A percentile compares a stretch with the other conserved stretches of the same genome.
Conservation (phyloP, 2,113 vertebrate genomes). For the Ia io region DNA sequence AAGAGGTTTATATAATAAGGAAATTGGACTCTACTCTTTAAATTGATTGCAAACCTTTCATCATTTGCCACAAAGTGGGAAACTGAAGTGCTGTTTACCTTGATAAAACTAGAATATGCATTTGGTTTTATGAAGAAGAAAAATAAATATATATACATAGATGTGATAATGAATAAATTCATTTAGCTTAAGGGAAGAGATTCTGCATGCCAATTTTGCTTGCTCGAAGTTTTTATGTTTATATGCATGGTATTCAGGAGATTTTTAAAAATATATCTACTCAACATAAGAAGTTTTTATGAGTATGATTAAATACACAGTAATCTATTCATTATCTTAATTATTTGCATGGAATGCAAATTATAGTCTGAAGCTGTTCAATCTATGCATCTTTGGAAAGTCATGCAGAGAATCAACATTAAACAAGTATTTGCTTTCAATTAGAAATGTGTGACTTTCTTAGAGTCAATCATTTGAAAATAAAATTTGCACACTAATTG, state of each 20-base stretch:
- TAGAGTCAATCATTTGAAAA: slow-evolving; percentile 71
- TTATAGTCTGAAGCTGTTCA: slow-evolving; percentile 72
- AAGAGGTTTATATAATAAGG: neutral
- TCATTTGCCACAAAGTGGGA: slow-evolving; percentile 3
- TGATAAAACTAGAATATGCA: neutral
- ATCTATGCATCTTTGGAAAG: slow-evolving; percentile 73
- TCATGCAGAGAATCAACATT: slow-evolving; percentile 62
- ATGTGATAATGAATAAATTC: slow-evolving; percentile 32
- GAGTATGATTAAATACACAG: slow-evolving; percentile 65
- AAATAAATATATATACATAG: neutral
- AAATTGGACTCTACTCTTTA: slow-evolving; percentile 6
- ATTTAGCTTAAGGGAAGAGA: slow-evolving; percentile 46
- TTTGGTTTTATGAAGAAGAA: neutral
- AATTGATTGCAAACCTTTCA: neutral
- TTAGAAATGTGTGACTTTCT: slow-evolving; percentile 73
- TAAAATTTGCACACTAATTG: slow-evolving; percentile 57
- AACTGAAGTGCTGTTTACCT: neutral
- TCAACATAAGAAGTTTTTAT: slow-evolving; percentile 66
- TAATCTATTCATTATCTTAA: slow-evolving; percentile 75
- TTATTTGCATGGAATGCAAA: slow-evolving; percentile 73
- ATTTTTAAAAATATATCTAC: slow-evolving; percentile 64
- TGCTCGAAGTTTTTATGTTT: slow-evolving; percentile 67
- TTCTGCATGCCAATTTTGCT: slow-evolving; percentile 29
- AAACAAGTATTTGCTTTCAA: slow-evolving; percentile 75
- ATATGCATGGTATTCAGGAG: slow-evolving; percentile 60